Conservation (phyloP, 2,888 invertebrate genomes). For the Ormyrus labotus region DNA sequence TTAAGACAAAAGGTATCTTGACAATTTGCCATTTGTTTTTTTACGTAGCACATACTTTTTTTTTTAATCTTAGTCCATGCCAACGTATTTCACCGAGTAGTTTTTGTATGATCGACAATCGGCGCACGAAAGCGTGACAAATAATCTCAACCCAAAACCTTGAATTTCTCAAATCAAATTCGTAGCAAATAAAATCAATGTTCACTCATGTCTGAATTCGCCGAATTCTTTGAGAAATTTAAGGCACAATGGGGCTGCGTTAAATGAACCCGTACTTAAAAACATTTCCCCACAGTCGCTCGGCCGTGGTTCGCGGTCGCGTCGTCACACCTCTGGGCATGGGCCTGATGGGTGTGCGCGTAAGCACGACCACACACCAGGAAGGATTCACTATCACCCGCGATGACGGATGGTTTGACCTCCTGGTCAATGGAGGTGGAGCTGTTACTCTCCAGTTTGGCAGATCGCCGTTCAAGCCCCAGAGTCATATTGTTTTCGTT, state of each 20-base stretch:
- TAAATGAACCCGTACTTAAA: slow-evolving; percentile 1
- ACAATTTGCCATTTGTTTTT: slow-evolving; percentile 42
- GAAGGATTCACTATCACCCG: slow-evolving; percentile 97
- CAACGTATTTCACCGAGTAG: slow-evolving; percentile 57
- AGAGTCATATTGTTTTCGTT: slow-evolving; percentile 91
- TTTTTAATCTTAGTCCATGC: slow-evolving; percentile 51
- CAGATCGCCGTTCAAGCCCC: slow-evolving; percentile 91
- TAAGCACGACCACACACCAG: slow-evolving; percentile 94
- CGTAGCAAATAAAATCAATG: background rate
- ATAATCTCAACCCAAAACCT: slow-evolving; percentile 4
- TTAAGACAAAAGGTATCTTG: slow-evolving; percentile 26
- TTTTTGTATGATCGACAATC: slow-evolving; percentile 49
- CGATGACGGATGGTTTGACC: slow-evolving; percentile 97
- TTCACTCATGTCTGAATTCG: too few species aligned
- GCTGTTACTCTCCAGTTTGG: slow-evolving; percentile 97
- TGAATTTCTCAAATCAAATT: slow-evolving; percentile 14
- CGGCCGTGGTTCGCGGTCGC: slow-evolving; percentile 96
- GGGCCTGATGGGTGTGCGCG: slow-evolving; percentile 96
- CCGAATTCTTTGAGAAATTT: too few species aligned
- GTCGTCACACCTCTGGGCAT: slow-evolving; percentile 94
- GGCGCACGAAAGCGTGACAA: slow-evolving; percentile 48
- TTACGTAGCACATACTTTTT: slow-evolving; percentile 43
- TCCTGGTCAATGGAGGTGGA: slow-evolving; percentile 99
- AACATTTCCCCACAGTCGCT: slow-evolving; percentile 83
- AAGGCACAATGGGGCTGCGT: background rate